Evolutionary conservation across 2,113 vertebrate species (phyloP), one percentile per base, ranked within the genome.

Genomic region (Sarotherodon lohbergeri): DNA sequence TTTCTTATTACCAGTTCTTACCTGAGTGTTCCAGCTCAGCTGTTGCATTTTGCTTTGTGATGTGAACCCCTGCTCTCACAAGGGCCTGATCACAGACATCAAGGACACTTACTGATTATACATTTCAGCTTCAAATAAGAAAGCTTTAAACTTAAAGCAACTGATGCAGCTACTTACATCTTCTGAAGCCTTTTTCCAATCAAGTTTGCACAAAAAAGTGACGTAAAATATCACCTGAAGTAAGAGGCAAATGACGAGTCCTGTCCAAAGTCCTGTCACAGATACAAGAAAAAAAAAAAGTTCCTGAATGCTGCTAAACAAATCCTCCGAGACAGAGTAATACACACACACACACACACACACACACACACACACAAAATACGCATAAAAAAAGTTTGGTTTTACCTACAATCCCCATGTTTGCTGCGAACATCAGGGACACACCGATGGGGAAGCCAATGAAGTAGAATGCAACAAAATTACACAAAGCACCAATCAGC

Each of bases 151-250:
- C 4, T 36, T 27, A n/a, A 54, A 14, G 17, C 48, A 80, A 29
- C 4, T 4, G 8, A 50, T 55, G 41, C 1, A 16, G 9, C 11
- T 14, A 86, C 87, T 19, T 36, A 98, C 98, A 97, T 98, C 96
- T 34, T 97, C 93, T 7, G 96, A 96, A 34, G 96, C 96, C 50
- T 95, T 97, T 86, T 94, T 95, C 98, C 98, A 98, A 39, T 98
- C 94, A 50, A 97, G 95, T 9, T 86, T 95, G 48, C 91, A 73
- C 80, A 98, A 93, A 29, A 97, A 95, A 68, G 80, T 19, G 0
- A 95, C 54, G 56, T 97, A 98, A 78, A 96, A 96, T 13, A 90
- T 3, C 1, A 94, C 92, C 88, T 98, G 97, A 1, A 96, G 16
- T 3, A 90, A 63, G 4, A 95, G 85, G 85, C 97, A 97, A 16